These are phyloP conservation scores for Siniperca knerii DNA, from an alignment of 2,113 vertebrate species.

Conservation along the genomic window DNA sequence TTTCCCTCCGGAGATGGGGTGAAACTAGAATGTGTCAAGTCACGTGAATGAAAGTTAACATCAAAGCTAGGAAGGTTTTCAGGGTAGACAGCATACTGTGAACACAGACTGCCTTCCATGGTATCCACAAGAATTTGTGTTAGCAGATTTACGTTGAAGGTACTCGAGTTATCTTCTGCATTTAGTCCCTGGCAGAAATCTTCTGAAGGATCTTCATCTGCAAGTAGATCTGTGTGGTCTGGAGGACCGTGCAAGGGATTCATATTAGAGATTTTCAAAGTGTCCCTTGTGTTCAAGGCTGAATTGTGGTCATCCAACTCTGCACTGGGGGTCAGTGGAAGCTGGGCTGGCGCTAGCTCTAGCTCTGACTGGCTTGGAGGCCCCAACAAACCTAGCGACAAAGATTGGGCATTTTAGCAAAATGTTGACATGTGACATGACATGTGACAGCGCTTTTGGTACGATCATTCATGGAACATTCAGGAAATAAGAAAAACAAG, in stretches of 20 bases:
- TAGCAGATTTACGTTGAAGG: constrained; percentile 35
- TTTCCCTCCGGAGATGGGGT: not conserved
- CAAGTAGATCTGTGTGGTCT: constrained; percentile 43
- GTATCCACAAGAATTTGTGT: constrained; percentile 13
- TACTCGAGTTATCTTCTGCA: not conserved
- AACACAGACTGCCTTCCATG: not conserved
- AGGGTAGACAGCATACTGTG: not conserved
- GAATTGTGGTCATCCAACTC: constrained; percentile 59
- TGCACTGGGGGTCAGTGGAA: constrained; percentile 85
- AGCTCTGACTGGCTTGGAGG: constrained; percentile 70
- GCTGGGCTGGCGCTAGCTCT: constrained; percentile 78
- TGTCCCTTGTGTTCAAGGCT: not conserved
- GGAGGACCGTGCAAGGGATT: constrained; percentile 17
- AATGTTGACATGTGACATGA: not conserved
- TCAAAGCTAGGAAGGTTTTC: not conserved
- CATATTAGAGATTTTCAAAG: not conserved
- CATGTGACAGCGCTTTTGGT: not conserved
- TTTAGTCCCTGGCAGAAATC: constrained; percentile 29
- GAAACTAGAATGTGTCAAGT: constrained; percentile 2
- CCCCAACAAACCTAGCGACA: constrained; percentile 72
- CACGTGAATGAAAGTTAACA: not conserved
- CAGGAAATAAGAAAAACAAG: not conserved
- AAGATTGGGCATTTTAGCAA: constrained; percentile 59
- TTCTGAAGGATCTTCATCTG: constrained; percentile 32
- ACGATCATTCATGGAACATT: not conserved